Conservation (phyloP, 2,113 vertebrate species). For the Gavialis gangeticus region DNA sequence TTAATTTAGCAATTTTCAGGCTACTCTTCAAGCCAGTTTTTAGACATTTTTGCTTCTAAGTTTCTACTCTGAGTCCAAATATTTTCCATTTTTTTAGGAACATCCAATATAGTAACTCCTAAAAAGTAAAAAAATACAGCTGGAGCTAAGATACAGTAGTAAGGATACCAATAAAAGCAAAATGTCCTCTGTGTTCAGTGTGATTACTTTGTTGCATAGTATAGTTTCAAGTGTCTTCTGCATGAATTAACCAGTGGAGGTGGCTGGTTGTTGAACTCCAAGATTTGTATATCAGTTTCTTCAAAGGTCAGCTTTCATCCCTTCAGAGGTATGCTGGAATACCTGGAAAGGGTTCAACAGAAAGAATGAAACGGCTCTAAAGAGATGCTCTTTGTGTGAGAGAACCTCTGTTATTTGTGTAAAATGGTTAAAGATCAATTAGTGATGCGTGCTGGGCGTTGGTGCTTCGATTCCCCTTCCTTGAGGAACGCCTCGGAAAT, state of each 20-base stretch:
- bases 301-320: not conserved
- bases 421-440: not conserved
- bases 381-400: fast-evolving
- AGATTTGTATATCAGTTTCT: not conserved
- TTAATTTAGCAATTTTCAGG: fast-evolving
- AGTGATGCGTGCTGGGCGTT: not conserved
- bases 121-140: not conserved
- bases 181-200: not conserved
- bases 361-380: not conserved
- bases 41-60: fast-evolving
- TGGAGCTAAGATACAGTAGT: fast-evolving
- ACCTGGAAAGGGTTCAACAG: not conserved
- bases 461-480: not conserved
- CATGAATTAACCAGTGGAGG: not conserved
- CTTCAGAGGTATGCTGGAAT: fast-evolving
- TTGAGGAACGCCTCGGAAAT: not conserved
- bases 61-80: not conserved
- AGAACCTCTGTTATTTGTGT: not conserved
- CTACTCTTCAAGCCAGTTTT: not conserved
- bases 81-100: not conserved
- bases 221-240: not conserved
- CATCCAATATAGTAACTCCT: not conserved
- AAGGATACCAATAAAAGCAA: not conserved
- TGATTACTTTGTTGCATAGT: not conserved
- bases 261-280: not conserved